Conservation (phyloP, 2,888 invertebrate genomes). For the Acrocyrtus sp. region DNA sequence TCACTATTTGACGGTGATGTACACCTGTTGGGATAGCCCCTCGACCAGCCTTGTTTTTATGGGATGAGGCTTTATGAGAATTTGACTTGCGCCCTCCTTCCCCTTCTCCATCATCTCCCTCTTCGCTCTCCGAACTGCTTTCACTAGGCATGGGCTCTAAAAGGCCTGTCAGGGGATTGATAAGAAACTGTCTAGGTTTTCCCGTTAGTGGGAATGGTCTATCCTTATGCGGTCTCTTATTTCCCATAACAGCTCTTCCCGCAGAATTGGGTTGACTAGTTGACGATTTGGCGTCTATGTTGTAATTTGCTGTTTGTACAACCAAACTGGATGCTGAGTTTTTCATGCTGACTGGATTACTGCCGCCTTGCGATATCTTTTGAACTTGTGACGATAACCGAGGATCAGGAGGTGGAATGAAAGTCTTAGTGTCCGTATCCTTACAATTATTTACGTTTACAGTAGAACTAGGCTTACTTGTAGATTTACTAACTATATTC, state of each 20-base stretch:
- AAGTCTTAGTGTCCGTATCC: conserved; percentile 42
- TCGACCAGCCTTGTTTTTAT: conserved; percentile 14
- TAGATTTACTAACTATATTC: conserved; percentile 49
- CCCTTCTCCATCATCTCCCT: conserved; percentile 66
- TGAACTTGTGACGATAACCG: conserved; percentile 47
- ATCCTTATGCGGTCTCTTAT: conserved; percentile 44
- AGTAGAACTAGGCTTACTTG: conserved; percentile 32
- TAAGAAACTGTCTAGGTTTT: conserved; percentile 82
- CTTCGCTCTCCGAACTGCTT: conserved; percentile 74
- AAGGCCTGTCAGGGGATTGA: conserved; percentile 88
- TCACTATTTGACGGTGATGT: conserved; percentile 48
- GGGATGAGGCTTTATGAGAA: conserved; percentile 18
- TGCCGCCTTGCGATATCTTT: conserved; percentile 28
- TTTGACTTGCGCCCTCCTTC: conserved; percentile 15
- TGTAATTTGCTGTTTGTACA: conserved; percentile 43
- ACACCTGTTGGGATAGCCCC: background rate
- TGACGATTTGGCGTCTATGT: conserved; percentile 51
- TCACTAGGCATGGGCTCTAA: conserved; percentile 82
- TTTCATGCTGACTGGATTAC: conserved; percentile 37
- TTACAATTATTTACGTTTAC: conserved; percentile 25
- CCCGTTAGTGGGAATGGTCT: conserved; percentile 66
- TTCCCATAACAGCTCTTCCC: conserved; percentile 18
- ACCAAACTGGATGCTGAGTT: conserved; percentile 38
- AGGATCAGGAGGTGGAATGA: conserved; percentile 54
- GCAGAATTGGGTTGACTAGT: conserved; percentile 39